phyloP scores from a whole-genome alignment of 2,113 vertebrate species.

The Proteles cristata region DNA sequence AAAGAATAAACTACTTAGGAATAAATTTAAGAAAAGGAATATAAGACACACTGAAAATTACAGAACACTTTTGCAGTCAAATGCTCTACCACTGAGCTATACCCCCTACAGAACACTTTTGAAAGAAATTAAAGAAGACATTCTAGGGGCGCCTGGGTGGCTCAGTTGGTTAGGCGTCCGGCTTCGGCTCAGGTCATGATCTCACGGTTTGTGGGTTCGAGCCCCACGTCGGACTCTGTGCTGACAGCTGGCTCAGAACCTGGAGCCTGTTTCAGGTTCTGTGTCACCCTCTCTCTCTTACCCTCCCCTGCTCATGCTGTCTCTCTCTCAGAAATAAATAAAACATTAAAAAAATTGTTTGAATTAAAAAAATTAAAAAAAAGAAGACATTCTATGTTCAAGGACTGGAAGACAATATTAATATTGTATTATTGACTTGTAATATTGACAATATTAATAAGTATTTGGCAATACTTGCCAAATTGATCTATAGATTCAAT shows the following conservation, averaged over 20 bases:
- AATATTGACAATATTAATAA: neutral
- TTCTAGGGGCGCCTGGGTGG: neutral
- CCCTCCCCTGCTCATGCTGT: no score
- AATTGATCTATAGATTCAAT: neutral
- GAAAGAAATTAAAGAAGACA: constrained; percentile 9
- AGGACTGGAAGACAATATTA: neutral
- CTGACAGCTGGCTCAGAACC: no score
- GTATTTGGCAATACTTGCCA: neutral
- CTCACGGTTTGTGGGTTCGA: no score
- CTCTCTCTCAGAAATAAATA: no score
- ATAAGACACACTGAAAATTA: neutral
- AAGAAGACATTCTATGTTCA: neutral
- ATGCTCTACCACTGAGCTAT: no score
- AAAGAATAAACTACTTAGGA: constrained; percentile 1
- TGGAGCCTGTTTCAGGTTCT: no score
- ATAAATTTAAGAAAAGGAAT: constrained; percentile 22
- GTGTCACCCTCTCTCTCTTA: no score
- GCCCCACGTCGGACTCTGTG: no score
- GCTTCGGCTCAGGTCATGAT: no score
- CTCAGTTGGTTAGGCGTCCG: no score
- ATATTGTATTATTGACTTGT: no score
- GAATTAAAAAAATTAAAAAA: neutral
- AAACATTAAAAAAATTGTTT: no score
- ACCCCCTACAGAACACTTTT: neutral
- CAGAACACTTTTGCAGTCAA: neutral